Base-by-base conservation (phyloP, 2,888 invertebrate species). In the Linnaemya tessellans region DNA sequence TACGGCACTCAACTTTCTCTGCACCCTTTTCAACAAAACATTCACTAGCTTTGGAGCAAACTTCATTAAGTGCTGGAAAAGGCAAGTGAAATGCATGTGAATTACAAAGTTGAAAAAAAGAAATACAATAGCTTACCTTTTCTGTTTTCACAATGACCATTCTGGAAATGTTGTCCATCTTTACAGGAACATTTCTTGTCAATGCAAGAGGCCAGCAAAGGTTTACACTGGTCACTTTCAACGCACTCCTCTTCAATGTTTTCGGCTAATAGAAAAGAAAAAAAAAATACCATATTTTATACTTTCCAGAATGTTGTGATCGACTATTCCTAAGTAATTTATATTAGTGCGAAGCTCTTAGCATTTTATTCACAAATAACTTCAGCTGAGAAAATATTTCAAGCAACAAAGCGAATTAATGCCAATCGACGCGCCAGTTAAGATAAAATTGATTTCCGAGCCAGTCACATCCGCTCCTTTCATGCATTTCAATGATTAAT, bases 151-250 rank as follows among this genome's bases (percentile, higher is more conserved):
- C 92, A 92, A 65, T 87, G 87, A 35, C 91, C 92, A 30, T 89
- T 88, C 74, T 90, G 91, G 58, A 90, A 89, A 77, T 92, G 92
- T 81, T 92, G 89, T 54, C 89, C 88, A 8, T 89, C 88, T 0
- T 89, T 88, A 84, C 92, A 92, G 64, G 87, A 87, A 75, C 92
- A 92, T 86, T 91, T 91, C 22, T 90, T 89, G 11, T 91, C 89
- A 43, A 87, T 89, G 84, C 92, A 92, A 51, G 87, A 89, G 38
- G 89, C 92, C 81, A 92, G 80, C n/a, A 92, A 88, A 1, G 92
- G 92, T 56, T 91, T 91, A 80, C 92, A 92, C 81, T 92, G 92
- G 81, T 92, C 92, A 49, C 89, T 89, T n/a, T 91, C 92, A 38
- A 90, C 58, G 49, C 92, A 92, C 58, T 90, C 90, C 5, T 92